Conservation (phyloP, 2,113 vertebrate genomes). For the Myodes glareolus region DNA sequence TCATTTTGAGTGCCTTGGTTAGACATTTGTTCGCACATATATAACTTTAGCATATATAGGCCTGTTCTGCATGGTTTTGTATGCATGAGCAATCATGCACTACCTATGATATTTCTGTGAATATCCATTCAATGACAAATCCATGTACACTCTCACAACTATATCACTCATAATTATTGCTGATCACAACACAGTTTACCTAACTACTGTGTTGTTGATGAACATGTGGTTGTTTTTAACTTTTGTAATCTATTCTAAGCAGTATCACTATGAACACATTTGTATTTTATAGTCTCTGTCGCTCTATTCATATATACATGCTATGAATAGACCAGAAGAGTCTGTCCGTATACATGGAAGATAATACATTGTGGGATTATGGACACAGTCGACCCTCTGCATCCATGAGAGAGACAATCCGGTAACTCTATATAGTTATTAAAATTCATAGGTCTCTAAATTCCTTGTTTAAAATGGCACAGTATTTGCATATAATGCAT, state of each 20-base stretch:
- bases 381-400: neutral
- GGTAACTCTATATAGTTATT: neutral
- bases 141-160: neutral
- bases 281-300: neutral
- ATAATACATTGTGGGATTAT: neutral
- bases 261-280: neutral
- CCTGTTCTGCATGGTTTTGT: neutral
- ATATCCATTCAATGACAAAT: neutral
- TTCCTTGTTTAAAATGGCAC: neutral
- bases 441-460: neutral
- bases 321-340: neutral
- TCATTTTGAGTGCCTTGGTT: neutral
- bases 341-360: neutral
- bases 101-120: neutral
- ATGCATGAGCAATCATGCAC: neutral
- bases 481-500: neutral
- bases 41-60: neutral
- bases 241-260: neutral
- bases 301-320: neutral
- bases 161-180: neutral
- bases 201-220: neutral
- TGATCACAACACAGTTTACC: neutral
- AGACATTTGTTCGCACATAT: neutral
- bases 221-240: neutral
- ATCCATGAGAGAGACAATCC: neutral